phyloP scores from a whole-genome alignment of 1,140 invertebrate species.

The Eriocheir sinensis region DNA sequence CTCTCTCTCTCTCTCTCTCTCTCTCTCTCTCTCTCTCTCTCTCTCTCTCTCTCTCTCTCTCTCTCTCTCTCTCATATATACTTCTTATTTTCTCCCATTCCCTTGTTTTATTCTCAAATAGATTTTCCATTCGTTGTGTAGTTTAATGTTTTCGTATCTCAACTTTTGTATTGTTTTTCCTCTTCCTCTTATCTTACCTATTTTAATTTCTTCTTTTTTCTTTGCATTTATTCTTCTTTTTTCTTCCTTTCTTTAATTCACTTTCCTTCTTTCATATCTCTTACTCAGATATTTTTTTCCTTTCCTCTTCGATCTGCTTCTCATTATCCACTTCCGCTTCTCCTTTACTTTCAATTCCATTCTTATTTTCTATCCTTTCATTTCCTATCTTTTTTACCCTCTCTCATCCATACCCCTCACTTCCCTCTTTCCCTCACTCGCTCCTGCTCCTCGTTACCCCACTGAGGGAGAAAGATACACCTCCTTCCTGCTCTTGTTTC shows the following conservation, averaged over 20 bases:
- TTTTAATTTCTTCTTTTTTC: no score
- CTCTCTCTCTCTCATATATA: no score
- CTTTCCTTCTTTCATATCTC: not conserved
- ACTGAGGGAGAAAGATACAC: no score
- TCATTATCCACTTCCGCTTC: not conserved
- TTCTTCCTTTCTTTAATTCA: no score
- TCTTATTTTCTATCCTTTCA: not conserved
- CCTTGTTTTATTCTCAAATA: no score
- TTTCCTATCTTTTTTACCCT: not conserved
- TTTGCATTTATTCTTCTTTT: no score
- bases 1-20: conserved; percentile 55
- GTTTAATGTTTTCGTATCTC: no score
- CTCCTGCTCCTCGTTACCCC: not conserved
- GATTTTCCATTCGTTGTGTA: no score
- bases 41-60: not conserved
- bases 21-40: not conserved
- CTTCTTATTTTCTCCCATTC: no score
- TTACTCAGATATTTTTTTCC: not conserved
- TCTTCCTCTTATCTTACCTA: no score
- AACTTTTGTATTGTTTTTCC: no score
- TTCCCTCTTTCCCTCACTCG: not conserved
- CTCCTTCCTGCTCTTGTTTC: conserved; percentile 14
- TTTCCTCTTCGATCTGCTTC: not conserved
- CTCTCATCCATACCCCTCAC: not conserved
- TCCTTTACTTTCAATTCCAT: not conserved